Evolutionary conservation across 2,888 invertebrate genomes (phyloP).

Genomic region (Drosophila paranaensis): DNA sequence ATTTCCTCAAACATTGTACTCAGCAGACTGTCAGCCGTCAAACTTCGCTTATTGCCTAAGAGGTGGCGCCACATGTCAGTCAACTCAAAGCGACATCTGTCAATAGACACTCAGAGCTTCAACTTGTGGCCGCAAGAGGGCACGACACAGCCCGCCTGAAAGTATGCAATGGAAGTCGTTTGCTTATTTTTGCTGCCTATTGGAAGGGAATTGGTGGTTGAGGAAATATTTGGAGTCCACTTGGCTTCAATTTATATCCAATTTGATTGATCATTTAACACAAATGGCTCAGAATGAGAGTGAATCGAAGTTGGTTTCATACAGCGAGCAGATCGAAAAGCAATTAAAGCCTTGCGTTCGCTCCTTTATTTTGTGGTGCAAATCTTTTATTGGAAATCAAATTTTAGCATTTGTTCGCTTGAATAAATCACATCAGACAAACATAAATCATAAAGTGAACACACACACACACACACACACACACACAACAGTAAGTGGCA

Average conservation of each 20-base stretch:
- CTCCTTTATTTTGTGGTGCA: constrained; percentile 11
- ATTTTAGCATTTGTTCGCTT: constrained; percentile 75
- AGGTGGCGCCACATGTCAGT: constrained; percentile 57
- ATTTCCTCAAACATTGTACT: neutral
- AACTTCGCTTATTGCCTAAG: constrained; percentile 24
- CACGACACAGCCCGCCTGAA: constrained; percentile 5
- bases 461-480: constrained; percentile 34
- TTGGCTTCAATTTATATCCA: neutral
- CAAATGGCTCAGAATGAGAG: neutral
- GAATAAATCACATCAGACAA: constrained; percentile 82
- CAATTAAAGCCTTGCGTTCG: constrained; percentile 50
- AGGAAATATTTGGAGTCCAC: no score
- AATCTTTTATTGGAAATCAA: constrained; percentile 74
- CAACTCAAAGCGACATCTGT: constrained; percentile 64
- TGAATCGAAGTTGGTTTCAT: neutral
- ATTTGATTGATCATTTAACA: neutral
- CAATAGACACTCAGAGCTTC: constrained; percentile 29
- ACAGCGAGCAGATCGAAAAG: neutral
- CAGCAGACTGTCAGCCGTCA: constrained; percentile 2
- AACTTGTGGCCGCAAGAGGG: constrained; percentile 32
- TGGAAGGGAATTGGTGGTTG: neutral
- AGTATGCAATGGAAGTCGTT: constrained; percentile 34
- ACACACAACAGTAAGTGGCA: constrained; percentile 47
- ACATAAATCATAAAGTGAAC: constrained; percentile 80
- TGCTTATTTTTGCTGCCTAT: neutral